Conservation (phyloP, 2,113 vertebrate species). For the Theropithecus gelada region DNA sequence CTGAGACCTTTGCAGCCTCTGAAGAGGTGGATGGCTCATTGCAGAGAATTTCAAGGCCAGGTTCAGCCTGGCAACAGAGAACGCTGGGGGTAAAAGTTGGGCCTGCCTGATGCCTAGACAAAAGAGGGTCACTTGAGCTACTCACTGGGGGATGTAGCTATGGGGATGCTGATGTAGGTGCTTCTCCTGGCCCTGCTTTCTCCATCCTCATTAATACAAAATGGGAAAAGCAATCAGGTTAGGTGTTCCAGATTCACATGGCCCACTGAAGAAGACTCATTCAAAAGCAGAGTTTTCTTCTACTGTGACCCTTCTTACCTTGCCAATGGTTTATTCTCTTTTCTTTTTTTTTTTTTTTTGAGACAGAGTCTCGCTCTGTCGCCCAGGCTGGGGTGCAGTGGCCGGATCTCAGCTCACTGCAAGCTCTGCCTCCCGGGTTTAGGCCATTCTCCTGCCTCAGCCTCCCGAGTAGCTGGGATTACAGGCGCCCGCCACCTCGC, state of each 20-base stretch:
- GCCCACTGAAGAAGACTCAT: neutral
- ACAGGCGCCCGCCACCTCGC: too few relatives aligned
- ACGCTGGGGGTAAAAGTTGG: neutral
- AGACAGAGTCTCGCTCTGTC: too few relatives aligned
- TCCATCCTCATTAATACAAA: neutral
- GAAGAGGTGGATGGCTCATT: neutral
- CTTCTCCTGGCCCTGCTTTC: neutral
- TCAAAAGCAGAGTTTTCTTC: neutral
- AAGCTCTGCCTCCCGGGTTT: too few relatives aligned
- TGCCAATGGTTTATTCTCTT: neutral
- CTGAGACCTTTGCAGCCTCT: neutral
- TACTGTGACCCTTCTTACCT: neutral
- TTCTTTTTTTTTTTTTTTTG: neutral
- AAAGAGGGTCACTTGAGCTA: neutral
- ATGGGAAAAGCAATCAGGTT: neutral
- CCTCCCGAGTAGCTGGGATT: too few relatives aligned
- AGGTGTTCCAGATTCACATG: neutral
- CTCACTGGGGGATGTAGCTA: accelerated
- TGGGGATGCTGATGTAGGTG: neutral
- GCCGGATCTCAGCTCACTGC: too few relatives aligned
- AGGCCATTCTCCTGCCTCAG: too few relatives aligned
- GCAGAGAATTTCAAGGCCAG: neutral
- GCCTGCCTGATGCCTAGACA: neutral
- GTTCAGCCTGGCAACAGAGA: neutral
- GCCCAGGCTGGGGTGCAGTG: too few relatives aligned